phyloP scores from a whole-genome alignment of 2,113 vertebrate species.

The Dasyurus viverrinus region DNA sequence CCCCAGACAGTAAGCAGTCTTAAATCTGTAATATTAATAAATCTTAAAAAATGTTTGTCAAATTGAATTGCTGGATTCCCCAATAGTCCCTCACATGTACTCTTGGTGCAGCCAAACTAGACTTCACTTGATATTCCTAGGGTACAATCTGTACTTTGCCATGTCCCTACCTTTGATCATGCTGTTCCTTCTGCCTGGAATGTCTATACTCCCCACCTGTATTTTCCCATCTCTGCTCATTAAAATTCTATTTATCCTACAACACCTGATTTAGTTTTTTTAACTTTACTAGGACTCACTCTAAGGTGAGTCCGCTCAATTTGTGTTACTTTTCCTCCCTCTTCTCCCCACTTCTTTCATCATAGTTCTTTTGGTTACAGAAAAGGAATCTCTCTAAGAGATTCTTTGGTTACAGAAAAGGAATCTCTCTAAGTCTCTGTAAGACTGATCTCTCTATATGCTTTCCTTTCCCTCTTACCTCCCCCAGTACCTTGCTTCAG shows the following conservation, averaged over 20 bases:
- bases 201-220: not conserved
- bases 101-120: not conserved
- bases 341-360: not conserved
- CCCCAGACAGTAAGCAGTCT: too few species aligned
- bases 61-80: not conserved
- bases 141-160: not conserved
- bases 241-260: not conserved
- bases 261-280: not conserved
- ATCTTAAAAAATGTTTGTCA: not conserved
- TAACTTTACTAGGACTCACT: not conserved
- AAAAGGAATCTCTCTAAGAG: not conserved
- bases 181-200: not conserved
- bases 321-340: not conserved
- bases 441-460: not conserved
- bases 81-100: not conserved
- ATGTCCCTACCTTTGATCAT: not conserved
- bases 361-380: not conserved
- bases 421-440: not conserved
- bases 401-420: not conserved
- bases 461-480: not conserved
- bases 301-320: not conserved
- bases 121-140: not conserved
- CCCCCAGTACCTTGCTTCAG: not conserved
- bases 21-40: not conserved
- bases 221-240: not conserved